These are phyloP conservation scores for Plodia interpunctella DNA, from an alignment of 1,140 invertebrate species.

Conservation along the genomic window DNA sequence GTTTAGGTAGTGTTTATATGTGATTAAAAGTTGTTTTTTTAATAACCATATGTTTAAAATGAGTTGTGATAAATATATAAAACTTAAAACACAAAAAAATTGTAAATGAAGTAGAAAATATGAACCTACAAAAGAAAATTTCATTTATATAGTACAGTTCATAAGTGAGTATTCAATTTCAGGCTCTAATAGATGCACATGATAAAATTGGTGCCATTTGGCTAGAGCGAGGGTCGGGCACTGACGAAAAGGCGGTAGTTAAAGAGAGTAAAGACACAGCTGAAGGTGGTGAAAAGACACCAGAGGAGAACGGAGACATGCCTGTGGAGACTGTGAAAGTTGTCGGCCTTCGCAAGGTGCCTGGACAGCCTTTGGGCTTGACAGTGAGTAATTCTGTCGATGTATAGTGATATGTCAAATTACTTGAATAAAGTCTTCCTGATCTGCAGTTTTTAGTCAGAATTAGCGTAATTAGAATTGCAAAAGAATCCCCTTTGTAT, in stretches of 20 bases:
- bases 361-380: constrained; percentile 92
- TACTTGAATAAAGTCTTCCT: too few species aligned
- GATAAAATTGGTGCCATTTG: constrained; percentile 79
- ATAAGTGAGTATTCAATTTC: constrained; percentile 19
- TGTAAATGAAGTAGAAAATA: too few species aligned
- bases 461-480: too few species aligned
- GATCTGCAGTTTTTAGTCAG: too few species aligned
- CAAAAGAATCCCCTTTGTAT: too few species aligned
- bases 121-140: too few species aligned
- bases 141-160: background rate
- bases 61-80: too few species aligned
- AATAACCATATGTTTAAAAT: too few species aligned
- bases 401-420: too few species aligned
- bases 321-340: constrained; percentile 88
- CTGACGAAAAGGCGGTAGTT: constrained; percentile 48
- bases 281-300: constrained; percentile 51
- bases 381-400: constrained; percentile 73
- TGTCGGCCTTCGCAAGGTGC: constrained; percentile 91
- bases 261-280: constrained; percentile 47
- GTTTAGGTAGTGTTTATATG: too few species aligned
- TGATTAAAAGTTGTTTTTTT: too few species aligned
- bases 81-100: too few species aligned
- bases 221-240: constrained; percentile 75
- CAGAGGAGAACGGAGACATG: constrained; percentile 79
- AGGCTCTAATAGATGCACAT: constrained; percentile 79